Evolutionary conservation across 2,888 invertebrate species (phyloP).

Genomic region (Microdon myrmicae): DNA sequence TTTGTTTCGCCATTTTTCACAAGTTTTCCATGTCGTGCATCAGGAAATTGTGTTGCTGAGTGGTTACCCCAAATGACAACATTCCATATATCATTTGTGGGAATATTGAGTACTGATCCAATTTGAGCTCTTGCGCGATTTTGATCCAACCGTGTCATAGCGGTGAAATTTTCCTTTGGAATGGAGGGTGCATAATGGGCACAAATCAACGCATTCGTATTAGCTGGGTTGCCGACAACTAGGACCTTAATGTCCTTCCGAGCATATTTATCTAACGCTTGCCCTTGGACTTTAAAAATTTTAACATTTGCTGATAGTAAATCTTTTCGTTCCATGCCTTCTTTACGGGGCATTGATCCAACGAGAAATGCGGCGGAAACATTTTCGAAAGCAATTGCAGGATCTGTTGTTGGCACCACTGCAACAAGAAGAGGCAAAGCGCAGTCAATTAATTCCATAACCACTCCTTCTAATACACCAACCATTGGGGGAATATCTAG

Average conservation of each 20-base stretch:
- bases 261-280: constrained; percentile 89
- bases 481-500: constrained; percentile 96
- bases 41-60: constrained; percentile 98
- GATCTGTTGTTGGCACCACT: constrained; percentile 88
- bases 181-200: constrained; percentile 96
- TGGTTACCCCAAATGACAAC: constrained; percentile 99
- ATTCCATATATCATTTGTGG: constrained; percentile 83
- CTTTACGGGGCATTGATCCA: constrained; percentile 96
- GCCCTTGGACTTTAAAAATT: constrained; percentile 97
- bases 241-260: constrained; percentile 93
- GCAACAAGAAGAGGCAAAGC: constrained; percentile 88
- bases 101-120: constrained; percentile 76
- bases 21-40: constrained; percentile 80
- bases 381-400: constrained; percentile 92
- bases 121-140: constrained; percentile 94
- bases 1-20: constrained; percentile 69
- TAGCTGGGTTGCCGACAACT: constrained; percentile 99
- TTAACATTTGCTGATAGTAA: constrained; percentile 96
- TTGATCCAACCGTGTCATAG: constrained; percentile 98
- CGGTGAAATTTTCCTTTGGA: constrained; percentile 94
- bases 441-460: constrained; percentile 97
- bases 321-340: constrained; percentile 99
- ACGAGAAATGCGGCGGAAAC: constrained; percentile 96
- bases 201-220: constrained; percentile 97
- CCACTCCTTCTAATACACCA: constrained; percentile 96